Conservation (phyloP, 2,888 invertebrate genomes). For the Idaea biselata region DNA sequence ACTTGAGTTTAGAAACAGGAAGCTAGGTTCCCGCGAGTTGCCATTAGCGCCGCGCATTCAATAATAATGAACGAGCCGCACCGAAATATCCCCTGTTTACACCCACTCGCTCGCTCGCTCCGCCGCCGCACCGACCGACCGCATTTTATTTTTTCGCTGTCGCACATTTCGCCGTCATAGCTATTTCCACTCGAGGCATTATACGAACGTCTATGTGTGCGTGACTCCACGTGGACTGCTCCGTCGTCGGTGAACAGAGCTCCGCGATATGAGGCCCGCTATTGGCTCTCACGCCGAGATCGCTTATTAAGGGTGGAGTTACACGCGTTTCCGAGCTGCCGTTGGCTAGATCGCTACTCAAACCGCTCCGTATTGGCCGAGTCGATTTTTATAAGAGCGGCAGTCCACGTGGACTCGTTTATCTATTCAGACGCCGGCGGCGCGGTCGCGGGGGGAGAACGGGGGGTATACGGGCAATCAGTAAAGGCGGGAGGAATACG, state of each 20-base stretch:
- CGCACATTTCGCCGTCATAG: slow-evolving; percentile 82
- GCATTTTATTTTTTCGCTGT: slow-evolving; percentile 82
- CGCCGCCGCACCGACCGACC: slow-evolving; percentile 75
- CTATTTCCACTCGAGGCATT: slow-evolving; percentile 81
- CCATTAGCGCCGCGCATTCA: slow-evolving; percentile 78
- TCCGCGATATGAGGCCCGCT: slow-evolving; percentile 45
- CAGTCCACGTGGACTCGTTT: slow-evolving; percentile 81
- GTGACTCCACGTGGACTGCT: slow-evolving; percentile 77
- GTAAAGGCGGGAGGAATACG: slow-evolving; percentile 82
- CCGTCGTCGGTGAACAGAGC: slow-evolving; percentile 70
- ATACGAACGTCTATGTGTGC: slow-evolving; percentile 71
- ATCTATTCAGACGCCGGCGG: slow-evolving; percentile 82
- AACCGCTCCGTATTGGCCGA: slow-evolving; percentile 57
- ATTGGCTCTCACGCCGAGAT: slow-evolving; percentile 65
- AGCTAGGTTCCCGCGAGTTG: slow-evolving; percentile 52
- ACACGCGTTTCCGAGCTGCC: slow-evolving; percentile 56
- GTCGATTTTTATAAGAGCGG: slow-evolving; percentile 79
- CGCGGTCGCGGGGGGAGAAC: slow-evolving; percentile 78
- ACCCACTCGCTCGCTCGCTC: slow-evolving; percentile 74
- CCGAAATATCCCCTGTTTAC: slow-evolving; percentile 80
- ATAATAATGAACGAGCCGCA: slow-evolving; percentile 79
- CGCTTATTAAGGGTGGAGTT: slow-evolving; percentile 82
- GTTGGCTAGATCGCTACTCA: slow-evolving; percentile 53
- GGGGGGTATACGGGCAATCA: slow-evolving; percentile 82
- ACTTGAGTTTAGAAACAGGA: slow-evolving; percentile 29